Base-by-base conservation (phyloP, 2,888 invertebrate genomes). In the Campoletis raptor region DNA sequence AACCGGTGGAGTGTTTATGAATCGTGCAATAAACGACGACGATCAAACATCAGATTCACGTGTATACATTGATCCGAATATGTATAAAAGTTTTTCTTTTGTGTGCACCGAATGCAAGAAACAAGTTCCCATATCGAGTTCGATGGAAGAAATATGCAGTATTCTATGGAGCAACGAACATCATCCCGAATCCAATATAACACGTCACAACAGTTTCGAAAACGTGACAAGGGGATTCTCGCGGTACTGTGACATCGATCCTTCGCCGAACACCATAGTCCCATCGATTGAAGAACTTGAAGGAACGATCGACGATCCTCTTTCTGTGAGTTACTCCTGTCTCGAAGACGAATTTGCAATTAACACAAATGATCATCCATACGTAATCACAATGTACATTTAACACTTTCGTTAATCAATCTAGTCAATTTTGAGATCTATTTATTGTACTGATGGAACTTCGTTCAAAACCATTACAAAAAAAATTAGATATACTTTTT, bases 381-480 rank as follows among this genome's bases (percentile, higher is more conserved):
- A 88, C 74, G 78, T 88, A 6, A 81, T 87, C n/a, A 84, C 88
- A 0, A 87, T 89, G 87, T 90, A 90, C 36, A 87, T 90, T 72
- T 89, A 78, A 70, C 70, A 72, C 18, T 52, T 12, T 30, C 15
- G 0, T 61, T 1, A 4, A 61, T 1, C 0, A 61, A 61, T 30
- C 61, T 6, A 6, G 30, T 30, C 12, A 6, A 15, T 30, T 61
- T 15, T 30, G 1, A 61, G 7, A 61, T 30, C 3, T 15, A 15
- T 30, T 30, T 15, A 6, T 61, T 30, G 30, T 7, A 6, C 2
- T 7, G 3, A 30, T 1, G 1, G 15, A 61, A 15, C 15, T 30
- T 30, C 12, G 15, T 30, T 0, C 3, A 5, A 15, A 15, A 30
- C 6, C 1, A 61, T 61, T 21, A 15, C 30, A 30, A 30, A 61